Conservation (phyloP, 2,113 vertebrate genomes). For the Cisticola juncidis region DNA sequence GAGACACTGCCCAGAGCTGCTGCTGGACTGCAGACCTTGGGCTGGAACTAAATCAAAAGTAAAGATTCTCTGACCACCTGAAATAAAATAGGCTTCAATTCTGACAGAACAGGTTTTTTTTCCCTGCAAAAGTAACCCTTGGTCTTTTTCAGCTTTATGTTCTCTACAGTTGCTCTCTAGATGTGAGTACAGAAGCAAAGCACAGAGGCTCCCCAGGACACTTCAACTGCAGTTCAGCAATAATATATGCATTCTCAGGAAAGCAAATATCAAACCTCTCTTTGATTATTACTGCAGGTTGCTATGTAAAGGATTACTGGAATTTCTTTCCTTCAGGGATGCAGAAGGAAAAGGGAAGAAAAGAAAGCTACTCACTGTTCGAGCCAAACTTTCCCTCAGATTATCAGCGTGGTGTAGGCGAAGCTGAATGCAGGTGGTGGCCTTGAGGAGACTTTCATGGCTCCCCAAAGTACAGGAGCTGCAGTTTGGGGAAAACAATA, state of each 20-base stretch:
- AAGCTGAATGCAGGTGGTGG: conserved; percentile 51
- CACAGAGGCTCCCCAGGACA: background rate
- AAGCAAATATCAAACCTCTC: background rate
- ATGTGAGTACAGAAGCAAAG: background rate
- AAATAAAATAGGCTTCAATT: background rate
- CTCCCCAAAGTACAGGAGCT: conserved; percentile 63
- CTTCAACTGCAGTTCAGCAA: background rate
- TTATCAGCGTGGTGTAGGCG: background rate
- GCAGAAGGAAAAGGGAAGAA: background rate
- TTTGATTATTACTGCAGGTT: background rate
- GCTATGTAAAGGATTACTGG: background rate
- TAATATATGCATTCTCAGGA: background rate
- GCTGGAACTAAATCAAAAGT: background rate
- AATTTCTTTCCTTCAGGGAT: background rate
- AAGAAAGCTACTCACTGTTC: conserved; percentile 41
- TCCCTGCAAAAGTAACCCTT: background rate
- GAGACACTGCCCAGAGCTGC: background rate
- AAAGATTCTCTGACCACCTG: background rate
- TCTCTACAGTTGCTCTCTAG: background rate
- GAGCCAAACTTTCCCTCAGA: conserved; percentile 25
- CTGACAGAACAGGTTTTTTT: background rate
- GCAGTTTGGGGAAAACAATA: background rate
- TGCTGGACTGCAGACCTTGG: background rate
- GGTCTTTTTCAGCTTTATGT: background rate
- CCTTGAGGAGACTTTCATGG: conserved; percentile 66